Conservation (phyloP, 92 coral and sea anemone genomes). For the Metridium senile region DNA sequence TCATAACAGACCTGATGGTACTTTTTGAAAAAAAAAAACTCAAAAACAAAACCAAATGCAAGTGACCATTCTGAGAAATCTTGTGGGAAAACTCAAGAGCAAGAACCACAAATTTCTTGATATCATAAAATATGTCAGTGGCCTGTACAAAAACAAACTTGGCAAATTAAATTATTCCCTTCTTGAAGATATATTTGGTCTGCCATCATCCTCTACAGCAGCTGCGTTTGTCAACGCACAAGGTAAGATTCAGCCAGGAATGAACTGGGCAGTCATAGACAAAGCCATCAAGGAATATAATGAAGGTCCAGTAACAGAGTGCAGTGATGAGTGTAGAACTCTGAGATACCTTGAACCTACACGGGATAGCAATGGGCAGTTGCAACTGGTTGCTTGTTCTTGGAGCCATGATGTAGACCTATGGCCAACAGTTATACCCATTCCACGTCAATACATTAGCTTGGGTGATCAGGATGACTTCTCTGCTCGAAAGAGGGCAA, state of each 20-base stretch:
- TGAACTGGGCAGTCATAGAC: constrained; percentile 27
- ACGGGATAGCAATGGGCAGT: constrained; percentile 12
- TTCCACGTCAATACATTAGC: constrained; percentile 26
- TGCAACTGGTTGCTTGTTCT: constrained; percentile 32
- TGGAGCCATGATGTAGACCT: constrained; percentile 28
- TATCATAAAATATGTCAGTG: constrained; percentile 54
- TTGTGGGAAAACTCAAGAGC: constrained; percentile 44
- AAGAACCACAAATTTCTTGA: constrained; percentile 41
- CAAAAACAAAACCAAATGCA: constrained; percentile 31
- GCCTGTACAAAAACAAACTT: constrained; percentile 54
- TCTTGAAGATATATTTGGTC: constrained; percentile 31
- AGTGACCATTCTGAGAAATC: constrained; percentile 25
- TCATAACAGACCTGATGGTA: constrained; percentile 23
- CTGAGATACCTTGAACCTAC: constrained; percentile 39
- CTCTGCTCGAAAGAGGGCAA: constrained; percentile 52
- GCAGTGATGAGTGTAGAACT: constrained; percentile 30
- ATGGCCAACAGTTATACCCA: constrained; percentile 20
- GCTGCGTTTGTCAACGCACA: neutral
- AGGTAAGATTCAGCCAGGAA: constrained; percentile 14
- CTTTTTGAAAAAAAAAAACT: constrained; percentile 23
- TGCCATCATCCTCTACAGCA: constrained; percentile 31
- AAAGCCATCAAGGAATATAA: constrained; percentile 16
- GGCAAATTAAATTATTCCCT: constrained; percentile 54
- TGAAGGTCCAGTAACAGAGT: constrained; percentile 25
- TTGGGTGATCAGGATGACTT: constrained; percentile 57